These are phyloP conservation scores for Arctocebus calabarensis DNA, from an alignment of 2,797 vertebrate genomes.

Conservation along the genomic window DNA sequence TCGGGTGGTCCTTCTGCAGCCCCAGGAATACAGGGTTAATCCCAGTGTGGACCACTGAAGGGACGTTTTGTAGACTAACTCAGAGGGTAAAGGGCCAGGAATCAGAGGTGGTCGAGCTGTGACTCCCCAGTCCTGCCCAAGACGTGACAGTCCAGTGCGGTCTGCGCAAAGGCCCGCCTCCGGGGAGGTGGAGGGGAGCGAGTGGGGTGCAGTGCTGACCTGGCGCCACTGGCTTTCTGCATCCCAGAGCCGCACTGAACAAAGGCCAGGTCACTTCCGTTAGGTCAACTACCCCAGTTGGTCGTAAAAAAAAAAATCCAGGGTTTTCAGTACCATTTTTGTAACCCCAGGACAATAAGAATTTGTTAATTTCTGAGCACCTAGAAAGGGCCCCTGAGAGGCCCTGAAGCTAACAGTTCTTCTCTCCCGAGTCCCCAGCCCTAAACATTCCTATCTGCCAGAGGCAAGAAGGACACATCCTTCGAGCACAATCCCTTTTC, in stretches of 20 bases:
- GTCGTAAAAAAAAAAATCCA: background rate
- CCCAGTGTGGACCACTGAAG: accelerated
- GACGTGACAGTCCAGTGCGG: accelerated
- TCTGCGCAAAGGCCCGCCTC: background rate
- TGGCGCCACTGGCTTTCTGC: background rate
- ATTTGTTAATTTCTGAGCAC: background rate
- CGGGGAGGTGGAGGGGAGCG: accelerated
- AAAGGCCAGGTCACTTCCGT: background rate
- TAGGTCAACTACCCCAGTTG: too few relatives aligned
- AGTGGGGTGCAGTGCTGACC: accelerated
- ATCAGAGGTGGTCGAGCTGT: background rate
- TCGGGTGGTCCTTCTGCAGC: constrained; percentile 80
- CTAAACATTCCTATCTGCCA: background rate
- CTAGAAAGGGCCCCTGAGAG: background rate
- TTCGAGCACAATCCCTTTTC: accelerated
- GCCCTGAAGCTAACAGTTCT: background rate
- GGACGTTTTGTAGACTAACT: background rate
- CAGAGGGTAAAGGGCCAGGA: background rate
- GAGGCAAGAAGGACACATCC: background rate
- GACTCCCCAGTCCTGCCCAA: accelerated
- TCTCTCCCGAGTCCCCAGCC: accelerated
- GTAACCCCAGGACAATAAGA: background rate
- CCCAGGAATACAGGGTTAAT: background rate
- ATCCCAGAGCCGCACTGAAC: background rate
- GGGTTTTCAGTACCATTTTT: background rate